phyloP scores from a whole-genome alignment of 2,888 invertebrate genomes.

The Zygaena filipendulae region DNA sequence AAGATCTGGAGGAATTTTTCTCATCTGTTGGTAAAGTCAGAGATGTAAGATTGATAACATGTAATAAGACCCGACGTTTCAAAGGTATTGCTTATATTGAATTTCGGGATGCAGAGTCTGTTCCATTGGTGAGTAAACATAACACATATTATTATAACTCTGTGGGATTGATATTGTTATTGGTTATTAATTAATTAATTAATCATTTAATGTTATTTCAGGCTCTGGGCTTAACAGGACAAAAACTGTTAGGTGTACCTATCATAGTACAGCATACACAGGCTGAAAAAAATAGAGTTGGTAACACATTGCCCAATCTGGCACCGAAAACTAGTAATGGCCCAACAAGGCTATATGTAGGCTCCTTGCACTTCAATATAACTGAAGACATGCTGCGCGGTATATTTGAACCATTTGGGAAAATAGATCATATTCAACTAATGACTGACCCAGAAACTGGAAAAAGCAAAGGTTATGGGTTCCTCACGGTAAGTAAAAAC shows the following conservation, averaged over 20 bases:
- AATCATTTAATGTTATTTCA: slow-evolving; percentile 42
- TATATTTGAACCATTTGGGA: slow-evolving; percentile 99
- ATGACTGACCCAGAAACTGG: slow-evolving; percentile 96
- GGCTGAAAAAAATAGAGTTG: slow-evolving; percentile 93
- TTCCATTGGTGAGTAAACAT: slow-evolving; percentile 82
- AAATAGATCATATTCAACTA: slow-evolving; percentile 94
- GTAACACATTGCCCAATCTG: slow-evolving; percentile 84
- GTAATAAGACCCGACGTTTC: slow-evolving; percentile 97
- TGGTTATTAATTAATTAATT: slow-evolving; percentile 8
- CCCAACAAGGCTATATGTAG: slow-evolving; percentile 97
- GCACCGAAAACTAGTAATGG: slow-evolving; percentile 91
- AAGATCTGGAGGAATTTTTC: slow-evolving; percentile 98
- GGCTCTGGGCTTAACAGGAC: slow-evolving; percentile 96
- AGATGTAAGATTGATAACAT: slow-evolving; percentile 98
- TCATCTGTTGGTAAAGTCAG: slow-evolving; percentile 98
- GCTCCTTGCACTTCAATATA: slow-evolving; percentile 97
- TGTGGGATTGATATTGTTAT: background rate
- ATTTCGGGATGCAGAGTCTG: slow-evolving; percentile 97
- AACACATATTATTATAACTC: background rate
- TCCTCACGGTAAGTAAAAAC: slow-evolving; percentile 89
- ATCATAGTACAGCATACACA: slow-evolving; percentile 99
- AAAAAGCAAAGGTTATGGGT: slow-evolving; percentile 97
- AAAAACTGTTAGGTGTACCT: slow-evolving; percentile 94
- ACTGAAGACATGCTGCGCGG: slow-evolving; percentile 98
- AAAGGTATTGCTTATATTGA: slow-evolving; percentile 99